Conservation (phyloP, 1,140 invertebrate species). For the Atta texana region DNA sequence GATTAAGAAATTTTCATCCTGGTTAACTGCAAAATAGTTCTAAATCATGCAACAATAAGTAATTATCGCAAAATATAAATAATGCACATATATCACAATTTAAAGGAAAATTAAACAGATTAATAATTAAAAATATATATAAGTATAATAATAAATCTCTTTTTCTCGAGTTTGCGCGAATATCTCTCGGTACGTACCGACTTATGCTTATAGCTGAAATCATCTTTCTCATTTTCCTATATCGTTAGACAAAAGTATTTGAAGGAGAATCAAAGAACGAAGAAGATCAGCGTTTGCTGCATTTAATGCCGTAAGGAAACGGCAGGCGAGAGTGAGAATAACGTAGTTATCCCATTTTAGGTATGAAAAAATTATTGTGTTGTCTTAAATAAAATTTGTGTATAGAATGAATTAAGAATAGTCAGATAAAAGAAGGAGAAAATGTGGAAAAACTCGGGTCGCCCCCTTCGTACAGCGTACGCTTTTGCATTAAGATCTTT, state of each 20-base stretch:
- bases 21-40: slow-evolving; percentile 15
- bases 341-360: slow-evolving; percentile 60
- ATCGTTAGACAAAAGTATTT: background rate
- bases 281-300: background rate
- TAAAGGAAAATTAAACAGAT: slow-evolving; percentile 24
- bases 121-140: slow-evolving; percentile 24
- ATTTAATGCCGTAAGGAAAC: slow-evolving; percentile 3
- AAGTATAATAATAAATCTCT: slow-evolving; percentile 33
- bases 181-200: slow-evolving; percentile 24
- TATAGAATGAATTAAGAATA: slow-evolving; percentile 58
- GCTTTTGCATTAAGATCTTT: slow-evolving; percentile 76
- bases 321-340: slow-evolving; percentile 56
- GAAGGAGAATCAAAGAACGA: background rate
- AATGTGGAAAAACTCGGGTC: slow-evolving; percentile 14
- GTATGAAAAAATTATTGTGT: slow-evolving; percentile 59
- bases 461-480: slow-evolving; percentile 51
- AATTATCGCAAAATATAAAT: slow-evolving; percentile 23
- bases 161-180: slow-evolving; percentile 51
- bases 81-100: slow-evolving; percentile 9
- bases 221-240: slow-evolving; percentile 45
- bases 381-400: slow-evolving; percentile 58
- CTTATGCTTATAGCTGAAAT: slow-evolving; percentile 50
- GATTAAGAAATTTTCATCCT: slow-evolving; percentile 21
- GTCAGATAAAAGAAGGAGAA: slow-evolving; percentile 24
- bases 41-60: slow-evolving; percentile 32